Evolutionary conservation across 2,113 vertebrate species (phyloP).

Genomic region (Anseranas semipalmata): DNA sequence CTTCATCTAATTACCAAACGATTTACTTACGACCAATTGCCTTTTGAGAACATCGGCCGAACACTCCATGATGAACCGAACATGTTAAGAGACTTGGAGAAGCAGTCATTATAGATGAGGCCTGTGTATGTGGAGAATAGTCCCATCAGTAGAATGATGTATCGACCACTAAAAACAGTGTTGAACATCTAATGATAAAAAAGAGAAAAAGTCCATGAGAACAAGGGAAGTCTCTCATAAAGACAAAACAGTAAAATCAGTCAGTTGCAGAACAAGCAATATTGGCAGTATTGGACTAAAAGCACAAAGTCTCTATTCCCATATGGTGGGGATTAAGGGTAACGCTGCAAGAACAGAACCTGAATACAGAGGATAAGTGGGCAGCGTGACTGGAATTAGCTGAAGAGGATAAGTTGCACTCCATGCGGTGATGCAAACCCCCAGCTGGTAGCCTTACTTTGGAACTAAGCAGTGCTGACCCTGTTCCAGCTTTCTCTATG

Average conservation of each 20-base stretch:
- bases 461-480: not conserved
- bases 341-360: not conserved
- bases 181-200: slow-evolving; percentile 86
- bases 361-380: not conserved
- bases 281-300: fast-evolving
- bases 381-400: fast-evolving
- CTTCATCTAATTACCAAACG: not conserved
- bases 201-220: not conserved
- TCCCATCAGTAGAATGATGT: slow-evolving; percentile 97
- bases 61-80: slow-evolving; percentile 97
- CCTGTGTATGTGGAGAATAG: slow-evolving; percentile 96
- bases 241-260: not conserved
- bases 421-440: not conserved
- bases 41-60: slow-evolving; percentile 87
- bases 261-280: not conserved
- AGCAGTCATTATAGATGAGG: slow-evolving; percentile 98
- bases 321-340: not conserved
- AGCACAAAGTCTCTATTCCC: not conserved
- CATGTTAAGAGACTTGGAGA: slow-evolving; percentile 94
- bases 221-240: not conserved
- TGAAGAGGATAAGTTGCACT: not conserved
- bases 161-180: slow-evolving; percentile 93
- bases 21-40: slow-evolving; percentile 93
- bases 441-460: not conserved
- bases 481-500: not conserved